Evolutionary conservation across 2,113 vertebrate genomes (phyloP), one percentile per base, ranked within the genome.

Genomic region (Pachyramphus minor): DNA sequence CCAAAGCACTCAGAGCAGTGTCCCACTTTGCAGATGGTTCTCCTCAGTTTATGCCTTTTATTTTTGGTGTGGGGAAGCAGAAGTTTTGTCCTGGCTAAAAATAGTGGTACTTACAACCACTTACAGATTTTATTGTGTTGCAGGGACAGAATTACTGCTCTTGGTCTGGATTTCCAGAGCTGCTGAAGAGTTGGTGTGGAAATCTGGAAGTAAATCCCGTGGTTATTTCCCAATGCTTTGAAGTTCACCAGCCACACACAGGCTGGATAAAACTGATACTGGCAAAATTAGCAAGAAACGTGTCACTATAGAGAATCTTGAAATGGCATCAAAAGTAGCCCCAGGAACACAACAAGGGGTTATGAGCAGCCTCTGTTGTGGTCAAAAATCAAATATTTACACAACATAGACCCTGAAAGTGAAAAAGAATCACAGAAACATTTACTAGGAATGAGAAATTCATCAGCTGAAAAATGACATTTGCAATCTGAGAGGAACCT

Each of bases 51-150:
- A 58, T 71, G 55, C 33, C 18, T 87, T 42, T 86, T 56, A 11
- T 18, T 69, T 41, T 87, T 39, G 68, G 41, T 67, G 80, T 82
- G 77, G 84, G 89, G 95, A 97, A 97, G 81, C 35, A 30, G 85
- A 93, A 97, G 84, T 35, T 93, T 94, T 73, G 17, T 92, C 39
- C 90, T 89, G 84, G 47, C 96, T 96, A 95, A 97, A 97, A 97
- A 97, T 92, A 96, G 64, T 21, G 12, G 88, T 89, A 68, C 95
- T 96, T 93, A 95, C 73, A 95, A 82, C 82, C 41, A 69, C 73
- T 89, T 8, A 45, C 6, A 92, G 58, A 31, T 75, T 93, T 91
- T 78, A 15, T 86, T 97, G 60, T 53, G 16, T 59, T 37, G 62
- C 58, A 88, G 68, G 81, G 66, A 39, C 30, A 67, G 69, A 87